phyloP scores from a whole-genome alignment of 1,140 invertebrate species.

The Caerostris extrusa region DNA sequence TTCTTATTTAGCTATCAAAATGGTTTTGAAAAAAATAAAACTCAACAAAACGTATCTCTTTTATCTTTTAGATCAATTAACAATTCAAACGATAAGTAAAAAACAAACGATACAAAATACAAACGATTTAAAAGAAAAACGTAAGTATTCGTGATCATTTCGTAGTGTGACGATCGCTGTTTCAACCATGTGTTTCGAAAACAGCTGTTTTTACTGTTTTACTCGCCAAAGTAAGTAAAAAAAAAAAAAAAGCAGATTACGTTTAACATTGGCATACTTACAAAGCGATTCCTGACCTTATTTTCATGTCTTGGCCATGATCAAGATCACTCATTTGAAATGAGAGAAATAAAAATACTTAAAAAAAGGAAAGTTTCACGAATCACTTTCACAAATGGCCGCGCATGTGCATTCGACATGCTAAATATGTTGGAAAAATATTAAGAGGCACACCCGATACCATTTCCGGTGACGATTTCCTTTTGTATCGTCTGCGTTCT shows the following conservation, averaged over 20 bases:
- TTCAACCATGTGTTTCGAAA: neutral
- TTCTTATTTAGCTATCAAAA: too few relatives aligned
- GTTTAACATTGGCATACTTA: neutral
- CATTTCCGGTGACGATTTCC: neutral
- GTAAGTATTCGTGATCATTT: neutral
- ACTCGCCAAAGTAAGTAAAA: neutral
- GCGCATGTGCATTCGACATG: conserved; percentile 29
- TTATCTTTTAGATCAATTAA: too few relatives aligned
- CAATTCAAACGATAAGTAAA: too few relatives aligned
- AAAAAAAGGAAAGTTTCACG: neutral
- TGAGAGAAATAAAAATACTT: neutral
- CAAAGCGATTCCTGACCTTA: neutral
- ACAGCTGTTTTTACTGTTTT: neutral
- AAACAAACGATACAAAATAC: neutral
- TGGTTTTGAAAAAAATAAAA: too few relatives aligned
- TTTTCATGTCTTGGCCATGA: neutral
- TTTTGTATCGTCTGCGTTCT: conserved; percentile 18
- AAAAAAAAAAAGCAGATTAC: neutral
- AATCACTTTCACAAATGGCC: neutral
- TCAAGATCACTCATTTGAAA: neutral
- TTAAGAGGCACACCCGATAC: conserved; percentile 4
- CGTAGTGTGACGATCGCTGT: neutral
- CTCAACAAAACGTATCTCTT: too few relatives aligned
- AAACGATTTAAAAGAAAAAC: neutral
- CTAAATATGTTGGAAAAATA: conserved; percentile 8